Evolutionary conservation across 1,140 invertebrate species (phyloP), one percentile per base, ranked within the genome.

Genomic region (Procambarus virginalis): DNA sequence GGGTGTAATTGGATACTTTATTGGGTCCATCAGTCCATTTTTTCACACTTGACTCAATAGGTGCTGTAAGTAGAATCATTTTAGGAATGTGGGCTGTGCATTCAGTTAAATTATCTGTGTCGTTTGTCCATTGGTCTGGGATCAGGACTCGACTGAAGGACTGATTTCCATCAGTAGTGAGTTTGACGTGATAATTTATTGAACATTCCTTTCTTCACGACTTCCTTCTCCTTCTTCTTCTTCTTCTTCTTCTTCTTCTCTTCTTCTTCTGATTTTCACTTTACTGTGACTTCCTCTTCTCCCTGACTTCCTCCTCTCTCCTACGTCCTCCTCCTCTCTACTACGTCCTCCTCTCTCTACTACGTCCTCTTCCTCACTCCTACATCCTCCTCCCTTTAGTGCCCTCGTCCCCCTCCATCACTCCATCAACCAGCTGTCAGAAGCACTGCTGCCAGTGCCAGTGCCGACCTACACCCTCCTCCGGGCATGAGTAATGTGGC

Each of bases 401-500:
- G 17, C 46, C 51, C n/a, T 81, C 51, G 3, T 60, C 79, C 79
- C 17, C 45, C 46, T 80, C 49, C 78, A 48, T 86, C 85, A 10
- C 60, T 68, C 60, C 55, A 51, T 79, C 73, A 22, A 58, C 48
- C 51, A 22, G 6, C 75, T 22, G 48, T 68, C 78, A 58, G 68
- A 20, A 48, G 70, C 77, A 68, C 82, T 84, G 34, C 34, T 70
- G 55, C 70, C 58, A 68, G 55, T 84, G 22, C 48, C 34, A 34
- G n/a, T 49, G 68, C 51, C 82, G 20, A 20, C 17, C 70, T 34
- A 64, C 6, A 9, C 83, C 45, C 70, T 58, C 83, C 34, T 5
- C 2, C 48, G 6, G 48, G n/a, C n/a, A 46, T 84, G 82, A 84
- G 45, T 84, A 70, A 84, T 84, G 82, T 73, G 64, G 46, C 49